Base-by-base conservation (phyloP, 2,113 vertebrate genomes). In the Festucalex cinctus region DNA sequence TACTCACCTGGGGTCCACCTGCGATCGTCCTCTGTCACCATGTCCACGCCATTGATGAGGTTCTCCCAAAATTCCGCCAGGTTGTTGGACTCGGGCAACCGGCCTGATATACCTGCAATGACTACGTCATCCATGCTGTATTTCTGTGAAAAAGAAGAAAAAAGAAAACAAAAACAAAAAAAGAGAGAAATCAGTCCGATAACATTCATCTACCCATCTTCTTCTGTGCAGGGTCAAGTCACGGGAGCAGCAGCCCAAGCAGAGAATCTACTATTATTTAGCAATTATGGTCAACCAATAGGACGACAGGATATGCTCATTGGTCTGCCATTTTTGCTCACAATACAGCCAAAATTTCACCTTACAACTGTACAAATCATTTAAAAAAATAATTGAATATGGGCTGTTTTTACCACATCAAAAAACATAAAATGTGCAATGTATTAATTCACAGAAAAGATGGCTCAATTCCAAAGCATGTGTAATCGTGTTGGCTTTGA, bases 61-160 rank as follows among this genome's bases (percentile, higher is more conserved):
- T 99, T 98, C 51, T 93, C 93, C 97, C 97, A 99, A 88, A 99
- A 99, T 84, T 99, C 95, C 74, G 96, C 84, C 83, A 99, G 71
- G 83, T 97, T 96, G 57, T 93, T 88, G 0, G 96, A 97, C 85
- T 96, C 97, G 0, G 97, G 97, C 77, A 99, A 84, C 63, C 92
- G 95, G 69, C 96, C 97, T 0, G 97, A 93, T 78, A 99, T 95
- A 65, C 97, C 96, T 24, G 95, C 93, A 64, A 99, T 92, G 70
- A 99, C 96, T 8, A 99, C 92, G 44, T 99, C 96, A 69, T 98
- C 96, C 97, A 99, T 99, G 49, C 70, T 82, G 66, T 70, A 39
- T 70, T 1, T 63, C 86, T 85, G 70, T 28, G 58, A 58, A 73
- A 37, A n/a, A n/a, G n/a, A n/a, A n/a, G n/a, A n/a, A n/a, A n/a